Base-by-base conservation (phyloP, 2,113 vertebrate species). In the Eulemur macaco region DNA sequence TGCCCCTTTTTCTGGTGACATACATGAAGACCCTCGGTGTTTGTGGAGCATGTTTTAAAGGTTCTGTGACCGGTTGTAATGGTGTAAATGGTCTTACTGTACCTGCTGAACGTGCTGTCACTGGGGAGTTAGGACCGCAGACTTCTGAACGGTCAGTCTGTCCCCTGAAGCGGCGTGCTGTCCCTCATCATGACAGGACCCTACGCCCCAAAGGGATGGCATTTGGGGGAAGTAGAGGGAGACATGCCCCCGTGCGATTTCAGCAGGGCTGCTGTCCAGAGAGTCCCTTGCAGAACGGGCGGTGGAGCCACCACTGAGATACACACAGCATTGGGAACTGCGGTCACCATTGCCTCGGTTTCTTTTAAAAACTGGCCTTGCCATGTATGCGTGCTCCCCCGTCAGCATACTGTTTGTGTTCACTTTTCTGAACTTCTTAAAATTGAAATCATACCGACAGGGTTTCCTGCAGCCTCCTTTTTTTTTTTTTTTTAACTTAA, bases 311-410 rank as follows among this genome's bases (percentile, higher is more conserved):
- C 11, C 2, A 1, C 23, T 4, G 3, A 2, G 18, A 1, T 3
- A 6, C 37, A 7, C 7, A 10, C 8, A 8, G 8, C 1, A 10
- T 5, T 50, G 73, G 47, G 74, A 47, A 20, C 13, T 20, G 74
- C 29, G 39, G 25, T 45, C 60, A 17, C 15, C 68, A 3, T 0
- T 6, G 45, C 17, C 34, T 18, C 25, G n/a, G 69, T 42, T 34
- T 31, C 68, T 64, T 37, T 34, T 50, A 64, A 11, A 39, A 52
- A 34, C 69, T 12, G 2, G 56, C 8, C 31, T 8, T 34, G 81
- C 5, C 13, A 0, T 13, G 0, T 25, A 9, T 0, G 1, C 18
- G 0, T 54, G 58, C 13, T 58, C 71, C 86, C 13, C 9, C 1
- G 0, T n/a, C 21, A 0, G 64, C 39, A 14, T 2, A 6, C 23